These are phyloP conservation scores for Antigone vipio DNA, from an alignment of 2,113 vertebrate genomes.

Conservation along the genomic window DNA sequence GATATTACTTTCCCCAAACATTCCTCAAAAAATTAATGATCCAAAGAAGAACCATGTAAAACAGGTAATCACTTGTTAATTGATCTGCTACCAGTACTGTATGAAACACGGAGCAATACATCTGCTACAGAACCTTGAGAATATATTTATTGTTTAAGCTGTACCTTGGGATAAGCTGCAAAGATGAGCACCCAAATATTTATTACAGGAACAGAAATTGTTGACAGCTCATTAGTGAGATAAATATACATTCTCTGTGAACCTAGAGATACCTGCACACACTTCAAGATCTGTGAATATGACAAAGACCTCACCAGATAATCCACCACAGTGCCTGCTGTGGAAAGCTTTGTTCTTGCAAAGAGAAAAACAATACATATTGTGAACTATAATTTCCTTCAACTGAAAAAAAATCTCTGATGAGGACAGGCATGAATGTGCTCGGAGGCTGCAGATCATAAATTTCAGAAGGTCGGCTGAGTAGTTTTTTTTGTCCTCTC, in stretches of 20 bases:
- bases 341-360: neutral
- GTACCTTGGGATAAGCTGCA: conserved; percentile 10
- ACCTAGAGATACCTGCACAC: neutral
- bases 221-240: conserved; percentile 66
- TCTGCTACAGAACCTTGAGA: neutral
- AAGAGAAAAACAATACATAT: conserved; percentile 8
- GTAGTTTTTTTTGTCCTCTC: neutral
- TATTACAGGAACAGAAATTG: conserved; percentile 27
- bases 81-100: conserved; percentile 45
- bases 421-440: neutral
- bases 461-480: neutral
- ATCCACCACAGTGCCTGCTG: neutral
- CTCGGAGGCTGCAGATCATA: neutral
- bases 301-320: neutral
- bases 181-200: conserved; percentile 49
- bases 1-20: conserved; percentile 18
- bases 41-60: conserved; percentile 39
- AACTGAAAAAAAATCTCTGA: neutral
- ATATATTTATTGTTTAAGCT: neutral
- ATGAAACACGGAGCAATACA: neutral
- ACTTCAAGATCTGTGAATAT: conserved; percentile 28
- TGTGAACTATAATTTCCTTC: conserved; percentile 48
- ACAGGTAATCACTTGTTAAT: conserved; percentile 67
- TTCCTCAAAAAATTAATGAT: conserved; percentile 69
- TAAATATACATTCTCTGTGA: conserved; percentile 43